Conservation (phyloP, 2,113 vertebrate species). For the Nothocercus julius region DNA sequence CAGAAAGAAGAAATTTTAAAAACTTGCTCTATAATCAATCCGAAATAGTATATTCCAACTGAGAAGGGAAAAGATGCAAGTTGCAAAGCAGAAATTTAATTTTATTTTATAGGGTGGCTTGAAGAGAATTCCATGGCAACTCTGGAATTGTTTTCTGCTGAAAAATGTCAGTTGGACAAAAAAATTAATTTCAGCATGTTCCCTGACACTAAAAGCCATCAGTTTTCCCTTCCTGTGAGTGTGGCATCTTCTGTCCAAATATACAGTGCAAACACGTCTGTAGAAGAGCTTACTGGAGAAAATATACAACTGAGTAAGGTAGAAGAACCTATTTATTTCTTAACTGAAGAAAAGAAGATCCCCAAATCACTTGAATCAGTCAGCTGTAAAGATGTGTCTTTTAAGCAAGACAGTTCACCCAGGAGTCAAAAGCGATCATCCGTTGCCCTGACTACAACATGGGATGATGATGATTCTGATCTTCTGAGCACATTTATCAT, state of each 20-base stretch:
- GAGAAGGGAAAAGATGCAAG: neutral
- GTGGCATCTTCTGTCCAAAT: neutral
- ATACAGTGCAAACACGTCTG: neutral
- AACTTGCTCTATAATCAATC: neutral
- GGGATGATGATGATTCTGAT: slow-evolving; percentile 58
- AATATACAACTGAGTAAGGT: slow-evolving; percentile 22
- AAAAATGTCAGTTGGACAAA: neutral
- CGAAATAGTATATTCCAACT: neutral
- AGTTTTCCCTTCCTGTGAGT: neutral
- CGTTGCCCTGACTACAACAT: slow-evolving; percentile 3
- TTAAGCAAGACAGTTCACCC: neutral
- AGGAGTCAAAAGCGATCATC: neutral
- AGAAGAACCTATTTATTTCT: neutral
- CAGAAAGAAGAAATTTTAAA: neutral
- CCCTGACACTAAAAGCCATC: neutral
- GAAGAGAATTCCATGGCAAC: slow-evolving; percentile 30
- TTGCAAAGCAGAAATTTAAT: neutral
- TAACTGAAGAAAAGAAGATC: slow-evolving; percentile 12
- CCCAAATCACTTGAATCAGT: neutral
- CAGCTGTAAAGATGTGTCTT: neutral
- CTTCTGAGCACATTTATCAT: slow-evolving; percentile 77
- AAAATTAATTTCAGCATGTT: neutral
- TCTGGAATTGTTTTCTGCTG: slow-evolving; percentile 11
- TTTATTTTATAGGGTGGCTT: slow-evolving; percentile 66
- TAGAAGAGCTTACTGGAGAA: neutral